Base-by-base conservation (phyloP, 2,113 vertebrate genomes). In the Amblyopsis rosae region DNA sequence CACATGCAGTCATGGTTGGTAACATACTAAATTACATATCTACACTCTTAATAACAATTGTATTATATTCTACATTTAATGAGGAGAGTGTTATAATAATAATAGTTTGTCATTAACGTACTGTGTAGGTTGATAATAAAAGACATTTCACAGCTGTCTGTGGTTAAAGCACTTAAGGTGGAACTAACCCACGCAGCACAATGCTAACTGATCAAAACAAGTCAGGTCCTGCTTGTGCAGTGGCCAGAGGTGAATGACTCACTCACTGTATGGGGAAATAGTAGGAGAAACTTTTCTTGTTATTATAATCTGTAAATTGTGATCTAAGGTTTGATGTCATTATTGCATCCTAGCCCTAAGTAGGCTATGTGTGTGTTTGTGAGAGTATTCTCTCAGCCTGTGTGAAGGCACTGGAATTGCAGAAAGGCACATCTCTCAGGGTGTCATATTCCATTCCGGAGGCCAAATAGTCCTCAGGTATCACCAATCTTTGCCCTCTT, bases 401-500 rank as follows among this genome's bases (percentile, higher is more conserved):
- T 12, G 3, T 10, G 3, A 9, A 17, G 62, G 60, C 68, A 59
- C 54, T 69, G 69, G 48, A 67, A 76, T 46, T n/a, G 33, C 3
- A 67, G 73, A 62, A 66, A 60, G 64, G 64, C 54, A 66, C 65
- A 56, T 82, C 78, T 91, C 86, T 87, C 86, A 79, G 65, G 77
- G 86, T 88, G 80, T 90, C 84, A 3, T 75, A 84, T 89, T 88
- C 69, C 82, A 26, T 9, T 64, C 89, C 87, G 0, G 69, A 67
- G 82, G 87, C 79, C 62, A 75, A 26, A 65, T 46, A 50, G 65
- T 73, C 77, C 73, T 74, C 50, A 71, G 50, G 54, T 81, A 63
- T 77, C 70, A 66, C 69, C 80, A 75, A 82, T 58, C 55, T 6
- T 46, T 62, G 59, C 56, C 48, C 69, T 55, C 62, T 54, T 74